Base-by-base conservation (phyloP, 2,113 vertebrate genomes). In the Chroicocephalus ridibundus region DNA sequence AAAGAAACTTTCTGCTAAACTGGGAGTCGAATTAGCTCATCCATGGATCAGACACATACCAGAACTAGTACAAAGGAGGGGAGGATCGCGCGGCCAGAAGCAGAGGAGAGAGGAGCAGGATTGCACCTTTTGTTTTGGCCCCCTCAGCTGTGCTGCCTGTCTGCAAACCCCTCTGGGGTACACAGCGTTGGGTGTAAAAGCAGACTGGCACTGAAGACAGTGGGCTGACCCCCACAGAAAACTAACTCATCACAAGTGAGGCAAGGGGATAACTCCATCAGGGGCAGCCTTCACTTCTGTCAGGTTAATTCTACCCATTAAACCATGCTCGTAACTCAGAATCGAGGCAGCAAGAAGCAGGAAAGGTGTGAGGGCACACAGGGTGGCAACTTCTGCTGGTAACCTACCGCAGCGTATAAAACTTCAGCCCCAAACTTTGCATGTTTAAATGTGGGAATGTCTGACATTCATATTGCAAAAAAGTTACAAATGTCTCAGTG, bases 141-240 rank as follows among this genome's bases (percentile, higher is more conserved):
- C 24, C 24, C 44, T 81, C 40, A 57, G 2, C n/a, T 55, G 25
- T 38, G 52, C 51, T 26, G 60, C 22, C 70, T 19, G 12, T 5
- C 54, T 42, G 44, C 24, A 58, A 34, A 21, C 6, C n/a, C 7
- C 13, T 80, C 12, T 0, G 1, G 19, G 15, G 42, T 26, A 76
- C 34, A 10, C 14, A 70, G 36, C 1, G 0, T 1, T 0, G 0
- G 13, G 4, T 69, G 18, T 36, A 40, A 88, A 82, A 88, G 13
- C 58, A 69, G 68, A 29, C 11, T 13, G 61, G 24, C 31, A 36
- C 32, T n/a, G 31, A 68, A 64, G 29, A 38, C 15, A 44, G 11
- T 0, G 0, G 27, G n/a, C 40, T 40, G 40, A 55, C 11, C 52
- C 32, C 18, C 12, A 3, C n/a, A 36, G 38, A 75, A 87, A 74